Evolutionary conservation across 2,888 invertebrate genomes (phyloP), one percentile per base, ranked within the genome.

Genomic region (Drosophila leonis): DNA sequence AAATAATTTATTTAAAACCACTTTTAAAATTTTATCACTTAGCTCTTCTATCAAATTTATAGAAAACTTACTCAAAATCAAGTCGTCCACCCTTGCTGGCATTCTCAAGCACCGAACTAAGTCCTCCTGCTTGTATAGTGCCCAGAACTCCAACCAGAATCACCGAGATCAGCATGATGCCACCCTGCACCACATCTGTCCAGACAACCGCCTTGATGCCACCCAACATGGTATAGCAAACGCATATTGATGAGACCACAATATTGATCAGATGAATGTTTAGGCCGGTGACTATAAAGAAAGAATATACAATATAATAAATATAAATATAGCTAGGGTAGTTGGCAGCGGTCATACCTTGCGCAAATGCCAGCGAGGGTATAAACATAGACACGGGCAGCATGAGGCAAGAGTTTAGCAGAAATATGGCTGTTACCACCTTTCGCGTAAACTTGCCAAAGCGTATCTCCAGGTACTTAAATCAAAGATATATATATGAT

Each of bases 191-290:
- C 4, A 93, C 93, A 83, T 94, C 94, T 0, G 94, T 94, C 94
- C 94, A 94, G 20, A 94, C 93, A 8, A 94, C 94, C 6, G 94
- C 94, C 84, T 94, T 94, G 54, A 94, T 91, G 18, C 94, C 94
- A 48, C 93, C 94, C 88, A 94, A 67, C 82, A 94, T 94, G 0
- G 95, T 91, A 54, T 91, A 95, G 87, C 94, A 94, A 15, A 94
- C 94, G 80, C 95, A 95, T 15, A 95, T 93, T 4, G 93, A 84
- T 37, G 94, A 94, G 6, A 94, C 94, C 10, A 94, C 91, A 0
- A 93, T 80, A 66, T 95, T 94, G 20, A 95, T 94, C 2, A 94
- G 82, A 91, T 95, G 94, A 27, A 95, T 92, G 65, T 94, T 93
- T 8, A 94, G 86, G 1, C 94, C 94, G 7, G 94, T 94, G 6